phyloP scores from a whole-genome alignment of 2,113 vertebrate genomes.

The Salvator merianae region DNA sequence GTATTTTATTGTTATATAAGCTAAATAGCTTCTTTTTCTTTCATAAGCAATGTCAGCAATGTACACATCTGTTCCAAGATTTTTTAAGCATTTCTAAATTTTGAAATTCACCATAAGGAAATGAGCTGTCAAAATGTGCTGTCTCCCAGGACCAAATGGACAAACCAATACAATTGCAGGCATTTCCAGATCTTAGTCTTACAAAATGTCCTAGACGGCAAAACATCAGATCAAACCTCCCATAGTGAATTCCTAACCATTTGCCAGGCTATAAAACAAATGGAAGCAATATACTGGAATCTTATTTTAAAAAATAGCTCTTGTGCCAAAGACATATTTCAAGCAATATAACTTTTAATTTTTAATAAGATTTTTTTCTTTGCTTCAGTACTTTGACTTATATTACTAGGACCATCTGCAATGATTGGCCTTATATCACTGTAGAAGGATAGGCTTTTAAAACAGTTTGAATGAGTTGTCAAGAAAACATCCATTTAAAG shows the following conservation, averaged over 20 bases:
- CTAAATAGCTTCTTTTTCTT: not conserved
- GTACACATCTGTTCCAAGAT: not conserved
- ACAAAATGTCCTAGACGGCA: not conserved
- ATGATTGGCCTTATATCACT: not conserved
- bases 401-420: not conserved
- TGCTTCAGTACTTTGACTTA: not conserved
- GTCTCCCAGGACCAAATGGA: not conserved
- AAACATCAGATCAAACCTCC: not conserved
- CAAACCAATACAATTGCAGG: not conserved
- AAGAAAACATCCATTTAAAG: not conserved
- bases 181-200: not conserved
- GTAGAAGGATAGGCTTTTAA: not conserved
- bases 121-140: constrained; percentile 3
- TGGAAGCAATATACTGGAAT: not conserved
- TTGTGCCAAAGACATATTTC: not conserved
- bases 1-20: not conserved
- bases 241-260: not conserved
- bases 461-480: not conserved
- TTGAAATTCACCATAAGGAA: not conserved
- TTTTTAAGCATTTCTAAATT: not conserved
- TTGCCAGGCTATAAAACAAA: not conserved
- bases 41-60: not conserved
- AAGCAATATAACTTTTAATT: not conserved
- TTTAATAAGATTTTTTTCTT: not conserved
- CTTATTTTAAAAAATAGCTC: not conserved